Evolutionary conservation across 2,113 vertebrate species (phyloP).

Genomic region (Paramormyrops kingsleyae): DNA sequence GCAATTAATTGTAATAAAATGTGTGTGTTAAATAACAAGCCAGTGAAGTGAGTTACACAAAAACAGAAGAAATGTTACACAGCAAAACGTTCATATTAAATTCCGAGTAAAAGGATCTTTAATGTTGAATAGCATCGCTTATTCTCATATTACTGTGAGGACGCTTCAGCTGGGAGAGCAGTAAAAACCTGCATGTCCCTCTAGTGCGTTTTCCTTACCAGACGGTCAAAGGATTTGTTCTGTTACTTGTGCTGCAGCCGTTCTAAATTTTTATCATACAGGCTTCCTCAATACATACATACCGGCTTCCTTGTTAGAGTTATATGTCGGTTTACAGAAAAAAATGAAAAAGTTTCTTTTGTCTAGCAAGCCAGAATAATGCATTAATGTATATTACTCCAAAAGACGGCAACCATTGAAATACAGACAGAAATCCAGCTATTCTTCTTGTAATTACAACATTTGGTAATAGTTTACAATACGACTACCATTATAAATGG

Average conservation of each 20-base stretch:
- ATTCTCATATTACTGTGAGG: neutral
- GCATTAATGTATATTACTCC: too few species aligned
- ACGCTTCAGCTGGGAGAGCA: neutral
- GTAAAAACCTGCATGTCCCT: neutral
- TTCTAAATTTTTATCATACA: neutral
- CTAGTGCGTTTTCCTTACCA: neutral
- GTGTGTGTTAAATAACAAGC: slow-evolving; percentile 49
- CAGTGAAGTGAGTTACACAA: slow-evolving; percentile 28
- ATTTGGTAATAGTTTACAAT: neutral
- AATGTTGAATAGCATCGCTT: neutral
- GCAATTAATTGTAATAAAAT: slow-evolving; percentile 59
- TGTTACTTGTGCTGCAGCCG: neutral
- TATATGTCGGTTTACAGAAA: neutral
- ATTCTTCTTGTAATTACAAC: neutral
- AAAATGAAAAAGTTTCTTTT: neutral
- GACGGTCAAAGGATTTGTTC: neutral
- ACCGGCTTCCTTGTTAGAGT: neutral
- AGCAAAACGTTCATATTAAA: slow-evolving; percentile 33
- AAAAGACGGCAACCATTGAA: neutral
- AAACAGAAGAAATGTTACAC: slow-evolving; percentile 46
- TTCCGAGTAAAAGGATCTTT: neutral
- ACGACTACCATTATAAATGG: neutral
- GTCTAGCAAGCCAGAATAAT: neutral
- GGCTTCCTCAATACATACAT: neutral
- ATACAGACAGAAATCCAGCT: neutral